Conservation (phyloP, 2,113 vertebrate species). For the Channa maculata region DNA sequence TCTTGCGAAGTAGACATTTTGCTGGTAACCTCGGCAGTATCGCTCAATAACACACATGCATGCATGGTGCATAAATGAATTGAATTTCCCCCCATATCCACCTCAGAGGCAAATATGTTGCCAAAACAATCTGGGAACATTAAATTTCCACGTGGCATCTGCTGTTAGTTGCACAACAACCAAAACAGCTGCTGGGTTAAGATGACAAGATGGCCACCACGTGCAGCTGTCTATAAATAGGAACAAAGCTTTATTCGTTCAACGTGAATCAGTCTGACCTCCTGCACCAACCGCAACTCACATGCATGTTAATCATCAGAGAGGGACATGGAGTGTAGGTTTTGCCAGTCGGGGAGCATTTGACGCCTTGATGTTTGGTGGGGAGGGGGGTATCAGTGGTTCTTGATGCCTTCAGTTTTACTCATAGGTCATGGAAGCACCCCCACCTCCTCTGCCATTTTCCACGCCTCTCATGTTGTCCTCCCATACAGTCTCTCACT, state of each 20-base stretch:
- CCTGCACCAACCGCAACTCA: slow-evolving; percentile 21
- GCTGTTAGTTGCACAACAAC: background rate
- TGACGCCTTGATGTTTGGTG: slow-evolving; percentile 39
- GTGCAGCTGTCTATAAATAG: slow-evolving; percentile 6
- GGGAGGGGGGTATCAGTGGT: background rate
- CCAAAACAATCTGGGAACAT: too few relatives aligned
- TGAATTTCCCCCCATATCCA: background rate
- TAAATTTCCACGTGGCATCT: too few relatives aligned
- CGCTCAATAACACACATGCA: too few relatives aligned
- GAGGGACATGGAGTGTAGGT: slow-evolving; percentile 36
- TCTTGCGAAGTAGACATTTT: too few relatives aligned
- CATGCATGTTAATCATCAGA: slow-evolving; percentile 35
- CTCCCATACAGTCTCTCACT: background rate
- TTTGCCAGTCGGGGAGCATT: slow-evolving; percentile 12
- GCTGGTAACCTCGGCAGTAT: too few relatives aligned
- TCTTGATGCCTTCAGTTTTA: slow-evolving; percentile 31
- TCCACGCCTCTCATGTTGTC: background rate
- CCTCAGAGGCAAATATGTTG: background rate
- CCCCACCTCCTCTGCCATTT: slow-evolving; percentile 22
- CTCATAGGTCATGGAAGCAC: slow-evolving; percentile 42
- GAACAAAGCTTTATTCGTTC: slow-evolving; percentile 11
- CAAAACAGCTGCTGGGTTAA: background rate
- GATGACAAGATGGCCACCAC: background rate
- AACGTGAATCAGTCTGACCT: slow-evolving; percentile 10
- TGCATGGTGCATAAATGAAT: background rate